Percentiles rank a stretch among this genome's conserved stretches.
These are phyloP conservation scores for Sitta carolinensis DNA, from an alignment of 2,797 vertebrate genomes.

Conservation along the genomic window DNA sequence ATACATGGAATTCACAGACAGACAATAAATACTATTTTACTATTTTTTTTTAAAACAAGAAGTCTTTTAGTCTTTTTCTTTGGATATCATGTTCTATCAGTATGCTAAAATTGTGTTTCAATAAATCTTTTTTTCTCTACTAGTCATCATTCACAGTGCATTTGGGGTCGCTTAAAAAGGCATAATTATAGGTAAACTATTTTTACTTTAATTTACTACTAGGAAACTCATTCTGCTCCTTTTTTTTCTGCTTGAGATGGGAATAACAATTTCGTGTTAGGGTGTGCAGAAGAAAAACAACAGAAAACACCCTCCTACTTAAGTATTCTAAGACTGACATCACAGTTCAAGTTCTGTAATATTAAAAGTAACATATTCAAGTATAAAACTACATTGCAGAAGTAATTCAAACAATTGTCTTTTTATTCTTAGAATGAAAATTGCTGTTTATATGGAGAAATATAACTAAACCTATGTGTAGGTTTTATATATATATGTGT, in stretches of 20 bases:
- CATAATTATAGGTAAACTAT: neutral
- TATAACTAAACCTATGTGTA: neutral
- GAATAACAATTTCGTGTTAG: constrained; percentile 38
- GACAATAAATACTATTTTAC: neutral
- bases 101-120: neutral
- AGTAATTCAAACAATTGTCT: constrained; percentile 62
- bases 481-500: too few relatives aligned
- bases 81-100: neutral
- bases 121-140: constrained; percentile 31
- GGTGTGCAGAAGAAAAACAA: constrained; percentile 14
- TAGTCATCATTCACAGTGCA: constrained; percentile 19
- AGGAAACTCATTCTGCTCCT: constrained; percentile 40
- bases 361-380: constrained; percentile 39
- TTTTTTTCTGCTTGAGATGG: constrained; percentile 22
- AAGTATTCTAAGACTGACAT: constrained; percentile 23
- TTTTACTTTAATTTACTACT: constrained; percentile 52
- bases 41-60: neutral
- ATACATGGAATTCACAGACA: neutral
- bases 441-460: neutral
- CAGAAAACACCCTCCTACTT: neutral
- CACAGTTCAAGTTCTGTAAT: constrained; percentile 41
- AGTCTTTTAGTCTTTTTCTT: neutral
- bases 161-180: constrained; percentile 49
- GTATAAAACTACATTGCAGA: constrained; percentile 26
- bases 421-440: constrained; percentile 64